Percentiles rank a stretch among this genome's conserved stretches.
These are phyloP conservation scores for Galago senegalensis DNA, from an alignment of 2,797 vertebrate genomes.

Conservation along the genomic window DNA sequence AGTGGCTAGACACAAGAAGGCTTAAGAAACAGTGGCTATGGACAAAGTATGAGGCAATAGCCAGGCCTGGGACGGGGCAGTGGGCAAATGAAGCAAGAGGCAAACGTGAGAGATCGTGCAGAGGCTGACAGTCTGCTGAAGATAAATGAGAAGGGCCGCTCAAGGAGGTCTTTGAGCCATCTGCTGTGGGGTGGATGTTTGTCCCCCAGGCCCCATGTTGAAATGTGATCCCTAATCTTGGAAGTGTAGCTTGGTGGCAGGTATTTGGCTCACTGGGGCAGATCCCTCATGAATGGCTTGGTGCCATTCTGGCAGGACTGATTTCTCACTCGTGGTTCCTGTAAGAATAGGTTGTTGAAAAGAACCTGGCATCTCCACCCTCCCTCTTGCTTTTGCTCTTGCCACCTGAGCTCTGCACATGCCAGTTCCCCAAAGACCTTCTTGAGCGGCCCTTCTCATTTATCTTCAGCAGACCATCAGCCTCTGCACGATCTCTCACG, in stretches of 20 bases:
- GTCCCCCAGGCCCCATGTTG: neutral
- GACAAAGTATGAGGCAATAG: neutral
- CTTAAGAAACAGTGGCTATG: neutral
- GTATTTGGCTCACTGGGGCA: neutral
- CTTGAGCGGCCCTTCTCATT: neutral
- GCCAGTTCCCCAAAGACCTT: neutral
- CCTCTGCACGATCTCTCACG: neutral
- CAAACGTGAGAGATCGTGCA: neutral
- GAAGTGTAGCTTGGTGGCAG: neutral
- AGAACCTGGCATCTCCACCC: neutral
- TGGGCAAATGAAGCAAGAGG: neutral
- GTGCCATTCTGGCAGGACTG: neutral
- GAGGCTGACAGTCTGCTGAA: neutral
- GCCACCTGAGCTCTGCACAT: neutral
- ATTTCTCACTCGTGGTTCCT: neutral
- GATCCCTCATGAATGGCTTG: neutral
- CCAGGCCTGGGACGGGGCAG: neutral
- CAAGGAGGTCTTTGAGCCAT: neutral
- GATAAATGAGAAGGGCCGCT: neutral
- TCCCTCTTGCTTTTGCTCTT: neutral
- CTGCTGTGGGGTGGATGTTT: neutral
- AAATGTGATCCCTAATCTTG: neutral
- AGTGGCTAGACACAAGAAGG: neutral
- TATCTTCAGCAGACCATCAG: neutral
- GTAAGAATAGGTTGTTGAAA: neutral